phyloP scores from a whole-genome alignment of 2,797 vertebrate species.

The Sebastiscus albofasciatus region DNA sequence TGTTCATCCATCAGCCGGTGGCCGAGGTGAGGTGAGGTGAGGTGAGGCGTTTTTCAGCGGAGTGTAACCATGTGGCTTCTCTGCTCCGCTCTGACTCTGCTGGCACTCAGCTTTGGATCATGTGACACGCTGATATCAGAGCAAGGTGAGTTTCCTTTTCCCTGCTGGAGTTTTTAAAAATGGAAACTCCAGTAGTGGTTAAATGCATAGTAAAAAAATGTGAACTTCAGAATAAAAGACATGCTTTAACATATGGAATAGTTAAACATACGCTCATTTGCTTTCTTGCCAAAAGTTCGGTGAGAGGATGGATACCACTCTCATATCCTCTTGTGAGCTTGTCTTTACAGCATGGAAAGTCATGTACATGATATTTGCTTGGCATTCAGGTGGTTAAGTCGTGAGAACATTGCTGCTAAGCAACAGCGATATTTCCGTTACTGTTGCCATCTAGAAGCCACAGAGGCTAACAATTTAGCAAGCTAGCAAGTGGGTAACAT shows the following conservation, averaged over 20 bases:
- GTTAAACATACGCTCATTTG: not conserved
- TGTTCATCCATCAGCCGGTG: constrained; percentile 55
- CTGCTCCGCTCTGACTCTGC: constrained; percentile 73
- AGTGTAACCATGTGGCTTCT: constrained; percentile 80
- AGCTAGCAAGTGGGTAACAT: too few relatives aligned
- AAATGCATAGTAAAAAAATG: not conserved
- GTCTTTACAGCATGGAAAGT: too few relatives aligned
- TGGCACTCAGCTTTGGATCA: constrained; percentile 74
- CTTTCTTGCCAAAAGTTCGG: not conserved
- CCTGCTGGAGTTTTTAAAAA: not conserved
- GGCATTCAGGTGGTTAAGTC: too few relatives aligned
- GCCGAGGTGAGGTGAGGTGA: constrained; percentile 52
- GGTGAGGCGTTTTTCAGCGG: constrained; percentile 40
- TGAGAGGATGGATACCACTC: not conserved
- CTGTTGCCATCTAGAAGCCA: too few relatives aligned
- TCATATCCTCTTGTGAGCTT: not conserved
- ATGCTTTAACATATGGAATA: not conserved
- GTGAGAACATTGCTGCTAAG: too few relatives aligned
- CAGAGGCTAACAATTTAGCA: too few relatives aligned
- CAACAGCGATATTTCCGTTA: too few relatives aligned
- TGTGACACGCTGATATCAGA: constrained; percentile 64
- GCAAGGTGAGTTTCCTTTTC: constrained; percentile 69
- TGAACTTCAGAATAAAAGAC: not conserved
- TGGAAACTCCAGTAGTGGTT: not conserved
- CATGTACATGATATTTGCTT: too few relatives aligned